Base-by-base conservation (phyloP, 2,113 vertebrate species). In the Heterotis niloticus region DNA sequence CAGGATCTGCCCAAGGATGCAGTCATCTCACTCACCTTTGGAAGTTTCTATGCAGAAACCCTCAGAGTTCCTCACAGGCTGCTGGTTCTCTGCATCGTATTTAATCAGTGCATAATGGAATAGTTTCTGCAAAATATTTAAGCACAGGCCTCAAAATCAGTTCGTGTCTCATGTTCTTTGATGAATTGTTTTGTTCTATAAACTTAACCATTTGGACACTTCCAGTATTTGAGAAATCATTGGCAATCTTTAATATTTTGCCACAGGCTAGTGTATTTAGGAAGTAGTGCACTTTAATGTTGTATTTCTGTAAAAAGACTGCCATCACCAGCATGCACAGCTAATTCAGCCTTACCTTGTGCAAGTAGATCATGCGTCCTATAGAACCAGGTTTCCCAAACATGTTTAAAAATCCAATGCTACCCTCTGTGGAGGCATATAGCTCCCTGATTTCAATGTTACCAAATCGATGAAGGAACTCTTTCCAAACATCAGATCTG, bases 401-500 rank as follows among this genome's bases (percentile, higher is more conserved):
- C 18, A 95, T 94, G 89, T 96, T 97, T 54, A 93, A 0, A 80
- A 98, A 96, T 67, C 88, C 91, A 17, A 96, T 78, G 74, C 95
- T 97, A 84, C 94, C 94, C 87, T 98, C 95, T 0, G 95, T 96
- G 26, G 96, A 86, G 34, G 91, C 95, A 3, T 98, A 96, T 81
- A 97, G 95, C 87, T 97, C 96, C 64, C 87, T 86, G 69, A 97
- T 78, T 5, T 82, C 72, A 76, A 96, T 90, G 57, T 91, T 87
- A 14, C 96, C 95, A 85, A 96, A 97, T 82, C 94, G 92, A 71
- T 23, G 73, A 67, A 94, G 70, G 64, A 97, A 96, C 81, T 97
- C 92, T 64, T 79, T 94, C 96, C 96, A 97, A 56, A 97, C 84
- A 59, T 96, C 94, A n/a, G 88, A 88, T 77, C 95, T 88, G 76